Base-by-base conservation (phyloP, 2,888 invertebrate genomes). In the Drosophila neutralis region DNA sequence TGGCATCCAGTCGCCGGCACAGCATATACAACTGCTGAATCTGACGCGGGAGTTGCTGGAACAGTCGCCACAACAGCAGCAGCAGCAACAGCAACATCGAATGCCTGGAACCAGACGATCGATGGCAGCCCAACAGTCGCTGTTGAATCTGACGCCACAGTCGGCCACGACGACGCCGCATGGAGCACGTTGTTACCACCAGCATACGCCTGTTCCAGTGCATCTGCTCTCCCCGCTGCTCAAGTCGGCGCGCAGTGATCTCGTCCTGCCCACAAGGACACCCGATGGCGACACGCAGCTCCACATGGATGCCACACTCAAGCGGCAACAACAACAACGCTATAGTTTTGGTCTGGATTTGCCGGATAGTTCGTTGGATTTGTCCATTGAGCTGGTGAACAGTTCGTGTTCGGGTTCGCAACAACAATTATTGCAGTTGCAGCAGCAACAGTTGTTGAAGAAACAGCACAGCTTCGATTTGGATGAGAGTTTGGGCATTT, bases 401-500 rank as follows among this genome's bases (percentile, higher is more conserved):
- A 89, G 86, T 33, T 93, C 93, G 21, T 75, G 92, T 6, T 91
- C 92, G 2, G 90, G 92, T 2, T 92, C 90, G 1, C 89, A 84
- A 3, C 83, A 91, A 21, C 82, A 87, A 31, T 64, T 85, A 54
- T 87, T 88, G 49, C 78, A 73, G 53, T 27, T 80, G 56, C 84
- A 85, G 38, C 84, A 85, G 27, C 90, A 88, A 60, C 88, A 87
- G 18, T 69, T 90, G 38, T 67, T 92, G 1, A 92, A 92, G 90
- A 97, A 97, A 92, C 96, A 97, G 91, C 96, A 96, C 91, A 97
- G 97, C 2, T 95, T 97, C 83, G 97, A 96, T 81, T 93, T 95
- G 90, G 96, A 97, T 90, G 97, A 98, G 91, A 97, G 97, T 87
- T 94, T 97, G 82, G 97, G 97, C 7, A 97, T 98, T 86, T 94